Evolutionary conservation across 1,140 invertebrate genomes (phyloP), one percentile per base, ranked within the genome.

Genomic region (Brachionus paranguensis): DNA sequence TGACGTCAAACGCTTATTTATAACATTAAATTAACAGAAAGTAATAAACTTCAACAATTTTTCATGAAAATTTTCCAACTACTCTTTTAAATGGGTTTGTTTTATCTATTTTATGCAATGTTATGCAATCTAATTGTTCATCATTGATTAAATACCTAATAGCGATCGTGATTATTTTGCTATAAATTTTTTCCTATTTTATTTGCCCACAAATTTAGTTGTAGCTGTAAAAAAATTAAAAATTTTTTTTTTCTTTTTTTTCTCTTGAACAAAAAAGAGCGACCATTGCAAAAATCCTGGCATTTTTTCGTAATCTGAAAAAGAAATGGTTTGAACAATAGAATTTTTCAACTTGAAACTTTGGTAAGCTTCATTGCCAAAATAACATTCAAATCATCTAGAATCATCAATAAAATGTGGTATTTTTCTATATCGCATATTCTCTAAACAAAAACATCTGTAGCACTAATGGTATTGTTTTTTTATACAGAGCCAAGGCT

Each of bases 21-120:
- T 33, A 68, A 68, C 65, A 68, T 68, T 68, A 68, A 41, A 68
- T 14, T 68, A 68, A 68, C 65, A 68, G 65, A 68, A 68, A 68
- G 33, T 68, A 68, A 68, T 68, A 68, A 68, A 68, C 65, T 68
- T 68, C 65, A 68, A 37, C 27, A 68, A 68, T 68, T 68, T 68
- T 60, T 60, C 53, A 60, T 60, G 53, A 60, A 68, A 33, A n/a
- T 29, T 68, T 68, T 68, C 27, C 65, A 33, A 29, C 33, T 68
- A 14, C 27, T 37, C 14, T 12, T 33, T 68, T 17, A 68, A 60
- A 60, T 60, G 53, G 53, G 17, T 60, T 60, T 29, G 29, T 33
- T 33, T 68, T 68, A 68, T 68, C 65, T 68, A 14, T 68, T 68
- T 68, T 33, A 68, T 68, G 65, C 33, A 68, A 68, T 68, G 65